phyloP scores from a whole-genome alignment of 2,113 vertebrate species.

The Dinomys branickii region DNA sequence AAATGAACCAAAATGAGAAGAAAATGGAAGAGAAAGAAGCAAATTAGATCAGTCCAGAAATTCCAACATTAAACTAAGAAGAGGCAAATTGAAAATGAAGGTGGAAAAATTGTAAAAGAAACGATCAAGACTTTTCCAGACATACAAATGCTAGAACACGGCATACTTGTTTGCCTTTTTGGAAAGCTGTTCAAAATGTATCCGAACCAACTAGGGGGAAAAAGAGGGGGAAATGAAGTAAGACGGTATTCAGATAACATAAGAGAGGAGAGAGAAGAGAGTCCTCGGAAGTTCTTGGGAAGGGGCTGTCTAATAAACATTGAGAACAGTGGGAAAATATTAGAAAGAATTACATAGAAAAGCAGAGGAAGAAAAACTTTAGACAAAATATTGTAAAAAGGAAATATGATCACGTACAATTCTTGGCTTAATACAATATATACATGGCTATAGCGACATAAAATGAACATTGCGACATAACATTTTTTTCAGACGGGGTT shows the following conservation, averaged over 20 bases:
- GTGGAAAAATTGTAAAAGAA: slow-evolving; percentile 24
- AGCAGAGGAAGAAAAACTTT: not conserved
- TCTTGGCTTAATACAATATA: not conserved
- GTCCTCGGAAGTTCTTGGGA: not conserved
- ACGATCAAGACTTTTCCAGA: not conserved
- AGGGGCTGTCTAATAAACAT: not conserved
- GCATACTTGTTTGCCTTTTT: not conserved
- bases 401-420: not conserved
- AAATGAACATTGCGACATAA: not conserved
- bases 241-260: not conserved
- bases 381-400: not conserved
- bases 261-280: not conserved
- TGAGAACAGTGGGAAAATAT: not conserved
- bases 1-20: slow-evolving; percentile 44
- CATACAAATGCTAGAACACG: not conserved
- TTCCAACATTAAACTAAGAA: not conserved
- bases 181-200: not conserved
- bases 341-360: not conserved
- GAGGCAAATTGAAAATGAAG: not conserved
- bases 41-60: slow-evolving; percentile 41
- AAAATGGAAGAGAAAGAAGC: not conserved
- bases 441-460: not conserved
- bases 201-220: not conserved
- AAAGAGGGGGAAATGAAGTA: not conserved
- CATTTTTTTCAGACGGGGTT: not conserved